Evolutionary conservation across 2,888 invertebrate species (phyloP).

Genomic region (Odontocerum albicorne): DNA sequence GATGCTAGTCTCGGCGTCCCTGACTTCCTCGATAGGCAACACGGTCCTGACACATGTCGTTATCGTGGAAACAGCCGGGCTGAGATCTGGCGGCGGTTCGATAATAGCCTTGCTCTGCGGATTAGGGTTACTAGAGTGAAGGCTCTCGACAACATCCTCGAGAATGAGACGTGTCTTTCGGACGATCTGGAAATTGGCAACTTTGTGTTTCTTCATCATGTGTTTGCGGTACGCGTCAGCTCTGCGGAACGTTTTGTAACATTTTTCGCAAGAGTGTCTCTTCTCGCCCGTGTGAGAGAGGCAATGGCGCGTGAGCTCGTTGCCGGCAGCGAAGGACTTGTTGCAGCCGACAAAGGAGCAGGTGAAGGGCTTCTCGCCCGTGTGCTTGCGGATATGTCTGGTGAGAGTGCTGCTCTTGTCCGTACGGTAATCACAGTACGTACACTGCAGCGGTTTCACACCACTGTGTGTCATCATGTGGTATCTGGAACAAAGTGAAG

Average conservation of each 20-base stretch:
- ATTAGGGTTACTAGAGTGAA: constrained; percentile 8
- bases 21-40: constrained; percentile 3
- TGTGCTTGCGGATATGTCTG: constrained; percentile 20
- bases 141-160: constrained; percentile 19
- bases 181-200: constrained; percentile 19
- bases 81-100: constrained; percentile 1
- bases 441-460: constrained; percentile 17
- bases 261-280: constrained; percentile 23
- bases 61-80: constrained; percentile 1
- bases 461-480: constrained; percentile 26
- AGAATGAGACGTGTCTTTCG: constrained; percentile 16
- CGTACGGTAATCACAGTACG: constrained; percentile 23
- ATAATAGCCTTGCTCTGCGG: background rate
- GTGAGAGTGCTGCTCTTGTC: constrained; percentile 22
- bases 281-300: constrained; percentile 21
- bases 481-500: constrained; percentile 11
- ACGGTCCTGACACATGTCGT: constrained; percentile 1
- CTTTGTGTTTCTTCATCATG: constrained; percentile 25
- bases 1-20: constrained; percentile 7
- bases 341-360: constrained; percentile 22
- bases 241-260: constrained; percentile 19
- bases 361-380: constrained; percentile 23
- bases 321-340: constrained; percentile 21
- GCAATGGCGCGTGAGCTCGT: constrained; percentile 19
- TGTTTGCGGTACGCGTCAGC: constrained; percentile 22